Percentiles rank a stretch among this genome's conserved stretches.
These are phyloP conservation scores for Macrophya annulata DNA, from an alignment of 2,888 invertebrate genomes.

Conservation along the genomic window DNA sequence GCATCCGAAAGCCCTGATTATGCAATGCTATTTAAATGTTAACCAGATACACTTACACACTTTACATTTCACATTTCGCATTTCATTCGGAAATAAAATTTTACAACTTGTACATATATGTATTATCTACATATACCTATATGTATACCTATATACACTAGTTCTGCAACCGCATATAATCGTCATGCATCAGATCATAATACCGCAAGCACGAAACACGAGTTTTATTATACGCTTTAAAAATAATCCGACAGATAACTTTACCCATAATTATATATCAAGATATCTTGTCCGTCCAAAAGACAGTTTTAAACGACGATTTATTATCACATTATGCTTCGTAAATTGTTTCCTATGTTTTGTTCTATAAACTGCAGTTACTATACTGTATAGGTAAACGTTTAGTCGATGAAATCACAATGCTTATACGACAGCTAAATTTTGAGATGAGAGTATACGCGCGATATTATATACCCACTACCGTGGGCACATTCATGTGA, in stretches of 20 bases:
- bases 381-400: neutral
- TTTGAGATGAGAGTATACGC: neutral
- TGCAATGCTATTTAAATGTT: constrained; percentile 37
- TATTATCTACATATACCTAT: neutral
- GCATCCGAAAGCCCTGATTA: constrained; percentile 58
- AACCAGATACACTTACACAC: constrained; percentile 21
- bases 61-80: constrained; percentile 5
- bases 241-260: neutral
- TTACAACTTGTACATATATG: constrained; percentile 16
- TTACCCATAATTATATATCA: neutral
- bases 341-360: neutral
- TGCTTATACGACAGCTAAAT: neutral
- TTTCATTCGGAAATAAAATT: constrained; percentile 35
- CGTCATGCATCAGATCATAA: constrained; percentile 7
- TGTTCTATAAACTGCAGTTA: neutral
- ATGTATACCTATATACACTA: neutral
- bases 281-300: neutral
- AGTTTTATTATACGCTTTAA: neutral
- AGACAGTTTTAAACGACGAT: constrained; percentile 1
- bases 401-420: neutral
- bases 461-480: neutral
- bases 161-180: neutral
- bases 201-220: neutral
- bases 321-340: neutral
- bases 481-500: neutral